A percentile compares a stretch with the other conserved stretches of the same genome.
Evolutionary conservation across 2,797 vertebrate species (phyloP).

Genomic region (Numenius phaeopus): DNA sequence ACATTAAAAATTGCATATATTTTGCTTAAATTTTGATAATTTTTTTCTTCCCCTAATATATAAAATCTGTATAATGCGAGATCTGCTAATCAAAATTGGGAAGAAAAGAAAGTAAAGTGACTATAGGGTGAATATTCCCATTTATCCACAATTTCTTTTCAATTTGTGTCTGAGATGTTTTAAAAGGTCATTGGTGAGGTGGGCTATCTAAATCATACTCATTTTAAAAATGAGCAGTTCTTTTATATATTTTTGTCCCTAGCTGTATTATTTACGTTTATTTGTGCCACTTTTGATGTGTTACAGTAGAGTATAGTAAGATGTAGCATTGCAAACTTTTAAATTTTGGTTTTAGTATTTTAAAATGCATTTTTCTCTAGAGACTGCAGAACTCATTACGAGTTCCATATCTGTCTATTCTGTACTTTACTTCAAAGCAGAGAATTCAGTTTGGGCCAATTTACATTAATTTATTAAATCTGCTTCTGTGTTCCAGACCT

Average conservation of each 20-base stretch:
- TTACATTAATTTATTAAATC: not conserved
- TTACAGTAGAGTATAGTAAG: not conserved
- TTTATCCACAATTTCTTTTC: not conserved
- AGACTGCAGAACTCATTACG: not conserved
- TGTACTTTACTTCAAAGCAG: conserved; percentile 19
- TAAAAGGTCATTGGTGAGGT: not conserved
- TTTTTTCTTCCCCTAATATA: not conserved
- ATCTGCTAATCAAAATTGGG: not conserved
- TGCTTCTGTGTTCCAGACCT: not conserved
- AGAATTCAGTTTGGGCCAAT: not conserved
- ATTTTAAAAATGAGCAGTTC: not conserved
- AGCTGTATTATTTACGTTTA: not conserved
- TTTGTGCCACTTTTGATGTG: not conserved
- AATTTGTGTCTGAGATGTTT: not conserved
- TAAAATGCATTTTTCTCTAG: not conserved
- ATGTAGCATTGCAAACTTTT: not conserved
- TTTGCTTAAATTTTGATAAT: not conserved
- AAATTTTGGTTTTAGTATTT: not conserved
- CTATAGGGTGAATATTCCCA: not conserved
- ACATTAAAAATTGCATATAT: not conserved
- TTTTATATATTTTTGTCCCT: not conserved
- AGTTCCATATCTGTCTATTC: not conserved
- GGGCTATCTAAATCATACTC: not conserved
- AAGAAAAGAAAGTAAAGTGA: not conserved
- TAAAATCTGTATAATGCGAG: not conserved